Evolutionary conservation across 64 coral and sea anemone genomes (phyloP), one percentile per base, ranked within the genome.

Genomic region (Exaiptasia diaphana): DNA sequence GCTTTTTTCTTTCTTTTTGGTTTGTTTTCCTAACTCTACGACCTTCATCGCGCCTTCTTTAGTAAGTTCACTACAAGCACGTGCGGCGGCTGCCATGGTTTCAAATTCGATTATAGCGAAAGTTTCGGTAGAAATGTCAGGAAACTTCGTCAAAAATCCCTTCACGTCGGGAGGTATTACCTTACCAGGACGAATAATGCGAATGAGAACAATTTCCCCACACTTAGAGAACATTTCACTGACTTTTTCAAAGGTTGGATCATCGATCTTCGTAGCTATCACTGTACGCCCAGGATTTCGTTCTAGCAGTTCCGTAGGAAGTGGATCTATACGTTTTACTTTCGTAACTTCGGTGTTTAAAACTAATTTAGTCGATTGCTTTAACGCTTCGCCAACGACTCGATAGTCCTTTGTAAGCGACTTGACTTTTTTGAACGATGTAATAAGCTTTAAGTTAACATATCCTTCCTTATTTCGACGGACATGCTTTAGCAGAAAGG

Each of bases 371-470:
- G 75, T 88, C n/a, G 95, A 99, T 3, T 85, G 71, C 27, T 92
- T 84, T 44, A 99, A 30, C 1, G 90, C 74, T 56, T 99, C 90
- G 12, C 83, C 90, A 57, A 99, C 90, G 45, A 93, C 95, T 44
- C 95, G 67, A 49, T 82, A 99, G 41, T 99, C 95, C 53, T 99
- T 99, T 41, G 95, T 93, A 18, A 99, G 81, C 17, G 90, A 88
- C 26, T 92, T 93, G 8, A 99, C 90, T 69, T 99, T 99, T 71
- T 99, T 99, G 80, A 99, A 99, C 20, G 95, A 99, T 42, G 95
- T 99, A 58, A 99, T 93, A 1, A 99, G 90, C 79, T 99, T 99
- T 27, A 99, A 68, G 45, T 99, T 99, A 9, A 99, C 95, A 24
- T 85, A 99, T 1, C 95, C 95, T 58, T 99, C 95, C 82, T 93